Conservation (phyloP, 2,113 vertebrate species). For the Mungos mungo region DNA sequence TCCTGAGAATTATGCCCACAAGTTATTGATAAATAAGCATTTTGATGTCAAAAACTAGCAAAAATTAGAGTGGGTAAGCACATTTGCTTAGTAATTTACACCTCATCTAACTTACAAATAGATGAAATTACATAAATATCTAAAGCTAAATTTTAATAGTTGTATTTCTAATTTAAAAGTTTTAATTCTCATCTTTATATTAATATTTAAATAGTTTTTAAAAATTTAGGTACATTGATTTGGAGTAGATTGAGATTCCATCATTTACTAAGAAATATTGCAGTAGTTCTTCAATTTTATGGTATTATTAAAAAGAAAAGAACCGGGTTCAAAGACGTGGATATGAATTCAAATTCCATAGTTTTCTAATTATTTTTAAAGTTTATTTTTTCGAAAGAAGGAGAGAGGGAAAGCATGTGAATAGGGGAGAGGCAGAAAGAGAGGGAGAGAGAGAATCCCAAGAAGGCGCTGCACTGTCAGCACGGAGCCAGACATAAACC, state of each 20-base stretch:
- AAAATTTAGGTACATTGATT: neutral
- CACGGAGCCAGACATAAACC: too few relatives aligned
- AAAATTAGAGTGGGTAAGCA: neutral
- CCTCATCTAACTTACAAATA: neutral
- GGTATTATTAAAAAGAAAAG: neutral
- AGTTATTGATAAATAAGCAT: neutral
- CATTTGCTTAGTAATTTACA: neutral
- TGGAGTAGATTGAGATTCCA: neutral
- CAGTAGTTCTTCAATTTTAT: conserved; percentile 34
- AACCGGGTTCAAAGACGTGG: neutral
- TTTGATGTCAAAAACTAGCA: neutral
- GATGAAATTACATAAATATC: neutral
- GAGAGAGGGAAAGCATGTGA: too few relatives aligned
- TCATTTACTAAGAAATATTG: neutral
- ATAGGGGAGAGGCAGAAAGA: too few relatives aligned
- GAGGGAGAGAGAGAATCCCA: too few relatives aligned
- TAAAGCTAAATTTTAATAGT: conserved; percentile 15
- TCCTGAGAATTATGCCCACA: neutral
- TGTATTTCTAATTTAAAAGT: neutral
- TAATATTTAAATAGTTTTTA: neutral
- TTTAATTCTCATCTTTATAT: neutral
- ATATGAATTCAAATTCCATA: neutral
- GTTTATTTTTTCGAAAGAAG: too few relatives aligned
- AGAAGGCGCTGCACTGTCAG: too few relatives aligned
- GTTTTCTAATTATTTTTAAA: neutral